Evolutionary conservation across 1,140 invertebrate species (phyloP).

Genomic region (Apocrypta bakeri): DNA sequence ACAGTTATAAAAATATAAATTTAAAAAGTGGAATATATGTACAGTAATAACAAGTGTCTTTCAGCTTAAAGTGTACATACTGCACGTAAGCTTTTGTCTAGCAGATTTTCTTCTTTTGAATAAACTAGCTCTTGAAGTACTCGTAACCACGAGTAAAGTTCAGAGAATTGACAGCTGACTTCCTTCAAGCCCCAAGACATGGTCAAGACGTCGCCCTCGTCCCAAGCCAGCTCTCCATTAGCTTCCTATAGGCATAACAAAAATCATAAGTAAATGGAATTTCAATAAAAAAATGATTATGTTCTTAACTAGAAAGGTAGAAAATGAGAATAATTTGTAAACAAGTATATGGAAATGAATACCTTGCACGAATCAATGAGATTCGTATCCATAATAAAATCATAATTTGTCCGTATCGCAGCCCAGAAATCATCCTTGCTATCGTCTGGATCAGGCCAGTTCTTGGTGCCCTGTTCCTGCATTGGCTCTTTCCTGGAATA

Average conservation of each 20-base stretch:
- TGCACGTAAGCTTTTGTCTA: slow-evolving; percentile 80
- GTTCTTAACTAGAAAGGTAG: too few relatives aligned
- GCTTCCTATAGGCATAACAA: slow-evolving; percentile 78
- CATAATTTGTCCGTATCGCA: slow-evolving; percentile 89
- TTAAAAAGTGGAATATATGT: too few relatives aligned
- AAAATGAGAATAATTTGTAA: too few relatives aligned
- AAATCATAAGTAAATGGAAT: slow-evolving; percentile 34
- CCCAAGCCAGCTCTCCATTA: slow-evolving; percentile 82
- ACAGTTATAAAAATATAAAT: too few relatives aligned
- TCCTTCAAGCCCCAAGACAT: slow-evolving; percentile 83
- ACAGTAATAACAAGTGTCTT: not conserved
- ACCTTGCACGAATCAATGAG: slow-evolving; percentile 91
- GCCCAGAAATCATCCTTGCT: slow-evolving; percentile 91
- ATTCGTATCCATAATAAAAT: slow-evolving; percentile 95
- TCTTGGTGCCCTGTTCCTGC: slow-evolving; percentile 79
- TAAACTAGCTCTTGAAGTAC: slow-evolving; percentile 85
- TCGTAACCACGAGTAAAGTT: slow-evolving; percentile 87
- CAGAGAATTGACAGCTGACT: slow-evolving; percentile 86
- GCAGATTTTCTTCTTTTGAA: slow-evolving; percentile 82
- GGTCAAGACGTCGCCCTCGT: slow-evolving; percentile 76
- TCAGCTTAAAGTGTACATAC: slow-evolving; percentile 68
- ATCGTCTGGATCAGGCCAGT: slow-evolving; percentile 82
- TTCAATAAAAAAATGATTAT: too few relatives aligned
- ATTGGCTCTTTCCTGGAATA: slow-evolving; percentile 76
- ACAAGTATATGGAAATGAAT: not conserved